These are phyloP conservation scores for Nematostella vectensis DNA, from an alignment of 92 coral and sea anemone genomes.

Conservation along the genomic window DNA sequence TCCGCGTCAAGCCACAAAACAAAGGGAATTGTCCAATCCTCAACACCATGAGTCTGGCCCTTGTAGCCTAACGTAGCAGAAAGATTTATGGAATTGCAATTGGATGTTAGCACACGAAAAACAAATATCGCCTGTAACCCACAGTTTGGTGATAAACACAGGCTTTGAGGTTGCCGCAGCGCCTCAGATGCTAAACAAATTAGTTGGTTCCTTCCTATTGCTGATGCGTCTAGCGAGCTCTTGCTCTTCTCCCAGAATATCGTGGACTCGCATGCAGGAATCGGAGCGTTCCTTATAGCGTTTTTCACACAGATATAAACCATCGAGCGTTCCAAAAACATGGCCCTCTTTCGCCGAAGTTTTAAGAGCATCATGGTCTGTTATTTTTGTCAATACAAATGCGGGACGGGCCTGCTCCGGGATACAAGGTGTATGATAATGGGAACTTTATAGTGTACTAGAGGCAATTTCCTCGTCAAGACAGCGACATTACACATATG, in stretches of 20 bases:
- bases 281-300: not conserved
- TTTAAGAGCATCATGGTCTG: constrained; percentile 2
- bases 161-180: constrained; percentile 60
- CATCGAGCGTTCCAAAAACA: constrained; percentile 20
- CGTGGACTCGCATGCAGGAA: not conserved
- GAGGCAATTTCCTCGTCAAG: too few relatives aligned
- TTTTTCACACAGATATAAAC: constrained; percentile 18
- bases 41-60: not conserved
- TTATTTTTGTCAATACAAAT: constrained; percentile 16
- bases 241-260: not conserved
- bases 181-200: constrained; percentile 70
- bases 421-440: too few relatives aligned
- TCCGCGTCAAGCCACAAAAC: not conserved
- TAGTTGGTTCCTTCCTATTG: constrained; percentile 18
- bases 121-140: constrained; percentile 44
- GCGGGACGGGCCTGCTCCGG: too few relatives aligned
- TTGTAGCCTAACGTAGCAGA: not conserved
- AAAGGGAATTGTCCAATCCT: not conserved
- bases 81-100: not conserved
- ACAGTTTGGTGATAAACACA: constrained; percentile 46
- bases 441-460: too few relatives aligned
- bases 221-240: not conserved
- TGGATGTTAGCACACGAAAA: constrained; percentile 56
- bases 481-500: too few relatives aligned
- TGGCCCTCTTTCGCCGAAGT: constrained; percentile 22